Evolutionary conservation across 2,113 vertebrate genomes (phyloP).

Genomic region (Pseudorhombus dupliciocellatus): DNA sequence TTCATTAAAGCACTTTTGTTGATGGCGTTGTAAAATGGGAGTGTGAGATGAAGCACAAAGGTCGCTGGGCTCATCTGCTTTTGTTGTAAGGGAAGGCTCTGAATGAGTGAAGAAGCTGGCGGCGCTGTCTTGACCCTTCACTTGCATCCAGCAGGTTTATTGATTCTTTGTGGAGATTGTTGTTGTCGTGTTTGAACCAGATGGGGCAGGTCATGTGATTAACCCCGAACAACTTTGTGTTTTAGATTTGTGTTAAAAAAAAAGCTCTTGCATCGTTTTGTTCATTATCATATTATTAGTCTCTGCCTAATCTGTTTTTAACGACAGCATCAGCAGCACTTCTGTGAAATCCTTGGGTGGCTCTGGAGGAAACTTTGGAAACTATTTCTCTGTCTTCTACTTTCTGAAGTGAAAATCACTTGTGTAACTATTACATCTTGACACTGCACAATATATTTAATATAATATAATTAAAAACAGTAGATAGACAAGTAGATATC

Average conservation of each 20-base stretch:
- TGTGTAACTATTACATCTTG: too few relatives aligned
- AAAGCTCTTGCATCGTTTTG: too few relatives aligned
- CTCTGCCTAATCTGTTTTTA: too few relatives aligned
- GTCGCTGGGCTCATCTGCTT: constrained; percentile 40
- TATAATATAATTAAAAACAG: too few relatives aligned
- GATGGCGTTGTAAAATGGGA: constrained; percentile 62
- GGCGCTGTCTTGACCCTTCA: constrained; percentile 35
- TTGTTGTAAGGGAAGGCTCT: constrained; percentile 31
- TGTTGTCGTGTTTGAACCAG: constrained; percentile 22
- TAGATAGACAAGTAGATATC: too few relatives aligned
- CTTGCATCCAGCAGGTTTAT: constrained; percentile 29
- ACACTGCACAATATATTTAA: too few relatives aligned
- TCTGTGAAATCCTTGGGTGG: too few relatives aligned
- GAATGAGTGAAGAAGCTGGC: constrained; percentile 28
- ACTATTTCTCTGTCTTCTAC: too few relatives aligned
- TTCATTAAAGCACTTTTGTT: constrained; percentile 67
- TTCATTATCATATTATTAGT: too few relatives aligned
- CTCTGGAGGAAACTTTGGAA: too few relatives aligned
- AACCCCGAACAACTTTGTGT: background rate
- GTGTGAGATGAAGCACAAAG: constrained; percentile 56
- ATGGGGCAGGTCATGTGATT: constrained; percentile 3
- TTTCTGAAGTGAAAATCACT: too few relatives aligned
- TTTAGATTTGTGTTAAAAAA: background rate
- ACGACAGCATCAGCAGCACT: too few relatives aligned
- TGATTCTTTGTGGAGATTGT: constrained; percentile 40